Conservation (phyloP, 2,888 invertebrate species). For the Mellilla xanthometata region DNA sequence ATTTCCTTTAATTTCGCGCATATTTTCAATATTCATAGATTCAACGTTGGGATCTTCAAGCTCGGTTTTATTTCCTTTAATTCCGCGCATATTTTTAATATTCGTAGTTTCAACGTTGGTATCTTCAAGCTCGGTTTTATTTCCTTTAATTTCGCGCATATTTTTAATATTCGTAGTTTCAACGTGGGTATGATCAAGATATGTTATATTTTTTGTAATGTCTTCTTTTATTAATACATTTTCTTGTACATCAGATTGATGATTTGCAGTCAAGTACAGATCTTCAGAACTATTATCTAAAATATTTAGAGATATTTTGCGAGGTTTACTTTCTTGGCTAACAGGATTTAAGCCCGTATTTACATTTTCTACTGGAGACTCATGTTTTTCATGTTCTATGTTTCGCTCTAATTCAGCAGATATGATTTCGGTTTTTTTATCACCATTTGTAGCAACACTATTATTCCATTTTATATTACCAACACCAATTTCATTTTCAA, state of each 20-base stretch:
- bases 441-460: conserved; percentile 30
- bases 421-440: neutral
- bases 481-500: conserved; percentile 89
- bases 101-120: neutral
- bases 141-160: too few species aligned
- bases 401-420: neutral
- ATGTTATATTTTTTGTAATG: neutral
- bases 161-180: too few species aligned
- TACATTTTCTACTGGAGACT: neutral
- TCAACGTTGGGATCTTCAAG: neutral
- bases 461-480: conserved; percentile 86
- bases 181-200: too few species aligned
- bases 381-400: neutral
- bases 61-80: conserved; percentile 11
- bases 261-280: conserved; percentile 14
- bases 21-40: conserved; percentile 2
- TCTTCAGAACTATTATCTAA: conserved; percentile 26
- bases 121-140: conserved; percentile 8
- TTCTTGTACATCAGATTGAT: conserved; percentile 6
- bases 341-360: conserved; percentile 4
- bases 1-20: conserved; percentile 5
- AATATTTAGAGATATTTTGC: conserved; percentile 6
- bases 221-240: neutral
- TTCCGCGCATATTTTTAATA: conserved; percentile 3
- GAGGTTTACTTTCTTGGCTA: neutral